Evolutionary conservation across 2,888 invertebrate genomes (phyloP), one percentile per base, ranked within the genome.

Genomic region (Acleris cristana): DNA sequence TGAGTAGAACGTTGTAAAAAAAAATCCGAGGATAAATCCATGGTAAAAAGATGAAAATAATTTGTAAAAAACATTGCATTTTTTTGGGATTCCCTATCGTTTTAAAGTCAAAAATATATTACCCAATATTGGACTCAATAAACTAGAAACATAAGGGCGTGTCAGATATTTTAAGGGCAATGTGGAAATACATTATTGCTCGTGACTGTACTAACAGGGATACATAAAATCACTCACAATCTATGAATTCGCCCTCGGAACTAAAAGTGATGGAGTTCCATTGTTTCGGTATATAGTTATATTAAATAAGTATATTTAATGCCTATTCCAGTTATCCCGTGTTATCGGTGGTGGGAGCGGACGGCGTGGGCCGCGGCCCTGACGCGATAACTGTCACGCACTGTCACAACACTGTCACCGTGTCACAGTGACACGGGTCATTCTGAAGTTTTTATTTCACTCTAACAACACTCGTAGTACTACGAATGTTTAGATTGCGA

Each of bases 301-400:
- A 49, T 19, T 57, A 55, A 54, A 62, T 45, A 45, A 62, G 57
- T 53, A 65, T 64, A 40, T 30, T 18, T 14, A 61, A 51, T 61
- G 56, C 44, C 45, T 52, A 56, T 30, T 66, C 18, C 49, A 30
- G 26, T 58, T 57, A 67, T 63, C 62, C 57, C n/a, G 34, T 6
- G 44, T 66, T 66, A 66, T 66, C 65, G 8, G 56, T 70, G 70
- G 72, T 64, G 72, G 60, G 55, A 73, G 71, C 79, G 90, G 90
- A 90, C 76, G 83, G 79, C 82, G 92, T 90, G 85, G 90, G 91
- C 79, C 89, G 82, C 83, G 82, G 79, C 79, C 81, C 80, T 85
- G 86, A 44, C 40, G 40, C 40, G 40, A 40, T 40, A 40, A 40
- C 65, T 83, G 82, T 82, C 84, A 87, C 78, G 81, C 34, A 81